Conservation (phyloP, 2,888 invertebrate genomes). For the Napeogenes sylphis region DNA sequence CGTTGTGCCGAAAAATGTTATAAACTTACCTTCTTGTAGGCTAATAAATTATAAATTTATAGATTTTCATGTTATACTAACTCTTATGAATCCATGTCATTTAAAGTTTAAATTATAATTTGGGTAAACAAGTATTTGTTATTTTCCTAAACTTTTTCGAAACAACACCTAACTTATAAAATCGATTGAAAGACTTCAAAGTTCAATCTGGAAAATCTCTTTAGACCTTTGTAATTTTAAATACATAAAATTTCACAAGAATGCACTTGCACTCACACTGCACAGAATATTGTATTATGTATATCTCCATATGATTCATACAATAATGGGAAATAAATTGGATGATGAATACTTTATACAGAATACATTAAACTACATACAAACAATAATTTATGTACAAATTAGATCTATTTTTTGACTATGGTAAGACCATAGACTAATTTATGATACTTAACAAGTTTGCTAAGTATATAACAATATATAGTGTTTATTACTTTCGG, state of each 20-base stretch:
- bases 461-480: too few relatives aligned
- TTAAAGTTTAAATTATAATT: not conserved
- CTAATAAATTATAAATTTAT: not conserved
- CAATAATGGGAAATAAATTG: not conserved
- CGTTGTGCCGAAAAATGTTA: not conserved
- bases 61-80: not conserved
- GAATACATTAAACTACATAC: conserved; percentile 5
- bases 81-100: not conserved
- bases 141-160: too few relatives aligned
- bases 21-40: not conserved
- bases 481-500: too few relatives aligned
- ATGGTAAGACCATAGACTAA: too few relatives aligned
- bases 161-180: not conserved
- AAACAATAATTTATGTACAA: conserved; percentile 1
- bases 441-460: too few relatives aligned
- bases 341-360: not conserved
- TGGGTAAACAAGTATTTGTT: too few relatives aligned
- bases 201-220: not conserved
- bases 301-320: conserved; percentile 4
- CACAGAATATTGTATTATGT: not conserved
- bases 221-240: not conserved
- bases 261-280: conserved; percentile 1
- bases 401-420: too few relatives aligned
- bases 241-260: not conserved
- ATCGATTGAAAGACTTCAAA: conserved; percentile 1